Base-by-base conservation (phyloP, 2,797 vertebrate species). In the Euthynnus affinis region DNA sequence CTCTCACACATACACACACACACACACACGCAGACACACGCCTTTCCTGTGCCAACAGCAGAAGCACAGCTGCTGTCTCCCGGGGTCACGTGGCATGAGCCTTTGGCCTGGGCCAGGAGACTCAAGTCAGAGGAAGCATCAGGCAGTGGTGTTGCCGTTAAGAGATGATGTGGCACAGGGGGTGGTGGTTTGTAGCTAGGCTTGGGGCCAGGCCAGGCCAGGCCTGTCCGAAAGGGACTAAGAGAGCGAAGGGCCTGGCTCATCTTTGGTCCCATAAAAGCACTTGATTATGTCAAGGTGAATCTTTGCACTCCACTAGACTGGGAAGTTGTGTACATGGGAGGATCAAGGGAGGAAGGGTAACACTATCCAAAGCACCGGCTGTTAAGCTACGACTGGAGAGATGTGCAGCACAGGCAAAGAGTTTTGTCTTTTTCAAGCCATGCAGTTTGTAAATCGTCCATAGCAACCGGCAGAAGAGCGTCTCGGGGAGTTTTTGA, bases 261-360 rank as follows among this genome's bases (percentile, higher is more conserved):
- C 81, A 58, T 92, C 91, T 94, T 95, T 94, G 92, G 92, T 94
- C 94, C 93, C 88, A 56, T 88, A 93, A 93, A 93, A 94, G 93
- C 91, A 93, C 93, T 92, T 94, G 87, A 89, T 91, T 86, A 90
- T 86, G 87, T 90, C 82, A 75, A 80, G 82, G 77, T 79, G 84
- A 78, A 84, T 81, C 76, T 78, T 87, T 87, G 87, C 80, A 74
- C 84, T 91, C 84, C 78, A 20, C 63, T 61, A 63, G 78, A 67
- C 44, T 64, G 71, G 42, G 62, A 55, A 46, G 77, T 83, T 72
- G 84, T 53, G 69, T 15, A 60, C 68, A 64, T 34, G 56, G n/a
- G n/a, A 58, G 64, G 25, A 2, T 52, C 13, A 8, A 22, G 40
- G 32, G 15, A 22, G 53, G 56, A 12, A 49, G 72, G 78, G 68